Evolutionary conservation across 2,113 vertebrate genomes (phyloP), one percentile per base, ranked within the genome.

Genomic region (Bettongia penicillata): DNA sequence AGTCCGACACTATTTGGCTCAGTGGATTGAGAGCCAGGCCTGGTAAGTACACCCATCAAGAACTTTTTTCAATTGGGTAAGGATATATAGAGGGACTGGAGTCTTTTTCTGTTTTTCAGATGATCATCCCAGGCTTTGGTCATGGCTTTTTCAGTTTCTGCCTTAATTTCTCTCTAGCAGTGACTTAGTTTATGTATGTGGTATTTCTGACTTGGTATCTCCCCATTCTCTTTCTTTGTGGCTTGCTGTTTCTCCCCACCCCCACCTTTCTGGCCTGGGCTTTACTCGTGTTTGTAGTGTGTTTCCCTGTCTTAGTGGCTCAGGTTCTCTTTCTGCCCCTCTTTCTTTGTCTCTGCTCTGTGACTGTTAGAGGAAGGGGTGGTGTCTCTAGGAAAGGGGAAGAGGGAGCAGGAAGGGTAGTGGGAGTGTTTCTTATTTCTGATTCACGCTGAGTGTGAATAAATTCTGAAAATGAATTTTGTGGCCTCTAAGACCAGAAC

Each of bases 1-100:
- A 97, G 99, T 99, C 98, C 99, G 99, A 94, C 99, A 99, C 98
- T 99, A 99, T 98, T 98, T 99, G 97, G 99, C 99, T 0, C 99
- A 99, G 97, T 99, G 99, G 99, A 99, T 99, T 4, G 99, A 99
- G 97, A 98, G 99, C 94, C 99, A 99, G 97, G 98, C 99, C 0
- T 99, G 99, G 99, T 99, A 98, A 92, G 98, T 98, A 97, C 84
- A 95, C 25, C 0, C 12, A 31, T 61, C 28, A 61, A 31, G 9
- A 12, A 61, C 11, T 22, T 3, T 53, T 26, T 90, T 1, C 0
- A 0, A 0, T 51, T 2, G 10, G 14, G 68, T 16, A n/a, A n/a
- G 68, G 26, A 57, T 57, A 77, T n/a, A n/a, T 28, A 61, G 55
- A 37, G 11, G 14, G 37, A n/a, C 68, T 43, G 14, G 68, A 12